These are phyloP conservation scores for Lepus americanus DNA, from an alignment of 2,113 vertebrate genomes.

Conservation along the genomic window DNA sequence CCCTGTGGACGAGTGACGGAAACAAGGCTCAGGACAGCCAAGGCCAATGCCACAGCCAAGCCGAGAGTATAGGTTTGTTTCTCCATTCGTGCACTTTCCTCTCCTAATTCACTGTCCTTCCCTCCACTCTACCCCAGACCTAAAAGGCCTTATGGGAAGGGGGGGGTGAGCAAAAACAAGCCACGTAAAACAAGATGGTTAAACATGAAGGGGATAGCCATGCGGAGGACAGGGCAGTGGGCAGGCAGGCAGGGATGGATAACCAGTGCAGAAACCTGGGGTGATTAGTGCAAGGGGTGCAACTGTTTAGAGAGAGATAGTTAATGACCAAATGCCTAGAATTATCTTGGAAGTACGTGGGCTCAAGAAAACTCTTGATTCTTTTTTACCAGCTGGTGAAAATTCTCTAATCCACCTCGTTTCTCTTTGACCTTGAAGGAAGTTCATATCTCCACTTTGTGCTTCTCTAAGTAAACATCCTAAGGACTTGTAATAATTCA, in stretches of 20 bases:
- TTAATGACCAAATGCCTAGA: conserved; percentile 15
- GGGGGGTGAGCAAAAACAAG: neutral
- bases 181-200: neutral
- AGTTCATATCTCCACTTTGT: neutral
- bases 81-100: neutral
- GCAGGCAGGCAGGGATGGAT: neutral
- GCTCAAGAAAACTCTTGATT: neutral
- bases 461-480: neutral
- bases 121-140: neutral
- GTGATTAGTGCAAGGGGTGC: neutral
- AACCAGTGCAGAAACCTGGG: neutral
- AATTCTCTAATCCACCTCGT: neutral
- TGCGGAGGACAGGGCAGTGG: neutral
- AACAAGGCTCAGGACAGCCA: neutral
- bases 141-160: neutral
- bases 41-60: neutral
- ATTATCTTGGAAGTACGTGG: neutral
- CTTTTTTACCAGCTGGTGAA: neutral
- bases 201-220: neutral
- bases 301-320: neutral
- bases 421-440: conserved; percentile 46
- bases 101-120: neutral
- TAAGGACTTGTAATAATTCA: neutral
- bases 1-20: neutral
- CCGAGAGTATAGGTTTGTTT: neutral